phyloP scores from a whole-genome alignment of 2,113 vertebrate genomes.

The Narcine bancroftii region DNA sequence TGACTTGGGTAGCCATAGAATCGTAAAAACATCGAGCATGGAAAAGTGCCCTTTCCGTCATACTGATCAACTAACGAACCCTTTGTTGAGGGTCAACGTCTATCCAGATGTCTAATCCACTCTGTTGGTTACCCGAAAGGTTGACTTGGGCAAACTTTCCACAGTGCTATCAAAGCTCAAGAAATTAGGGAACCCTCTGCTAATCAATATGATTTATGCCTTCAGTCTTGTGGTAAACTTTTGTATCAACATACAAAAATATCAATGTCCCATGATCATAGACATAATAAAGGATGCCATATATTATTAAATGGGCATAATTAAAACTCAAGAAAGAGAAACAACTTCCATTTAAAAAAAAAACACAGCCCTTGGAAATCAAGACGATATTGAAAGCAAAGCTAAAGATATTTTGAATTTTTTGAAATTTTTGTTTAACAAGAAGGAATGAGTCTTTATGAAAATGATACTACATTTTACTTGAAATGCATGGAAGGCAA shows the following conservation, averaged over 20 bases:
- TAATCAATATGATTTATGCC: not conserved
- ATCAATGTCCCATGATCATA: not conserved
- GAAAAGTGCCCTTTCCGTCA: too few relatives aligned
- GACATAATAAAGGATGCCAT: not conserved
- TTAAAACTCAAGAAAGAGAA: not conserved
- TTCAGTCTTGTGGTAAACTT: not conserved
- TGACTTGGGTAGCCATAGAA: too few relatives aligned
- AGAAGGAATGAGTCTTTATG: not conserved
- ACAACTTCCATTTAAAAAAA: not conserved
- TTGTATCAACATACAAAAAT: not conserved
- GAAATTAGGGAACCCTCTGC: not conserved
- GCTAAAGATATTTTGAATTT: not conserved
- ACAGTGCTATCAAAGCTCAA: not conserved
- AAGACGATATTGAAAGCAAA: not conserved
- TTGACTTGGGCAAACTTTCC: not conserved
- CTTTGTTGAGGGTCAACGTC: not conserved
- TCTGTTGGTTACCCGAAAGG: not conserved
- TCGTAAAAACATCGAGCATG: too few relatives aligned
- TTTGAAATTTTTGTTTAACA: not conserved
- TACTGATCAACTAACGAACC: not conserved
- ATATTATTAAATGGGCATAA: slow-evolving; percentile 22
- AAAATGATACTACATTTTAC: not conserved
- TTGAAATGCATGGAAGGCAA: not conserved
- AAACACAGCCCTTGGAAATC: not conserved
- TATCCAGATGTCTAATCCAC: too few relatives aligned